Evolutionary conservation across 2,888 invertebrate species (phyloP), one percentile per base, ranked within the genome.

Genomic region (Hirtodrosophila confusa): DNA sequence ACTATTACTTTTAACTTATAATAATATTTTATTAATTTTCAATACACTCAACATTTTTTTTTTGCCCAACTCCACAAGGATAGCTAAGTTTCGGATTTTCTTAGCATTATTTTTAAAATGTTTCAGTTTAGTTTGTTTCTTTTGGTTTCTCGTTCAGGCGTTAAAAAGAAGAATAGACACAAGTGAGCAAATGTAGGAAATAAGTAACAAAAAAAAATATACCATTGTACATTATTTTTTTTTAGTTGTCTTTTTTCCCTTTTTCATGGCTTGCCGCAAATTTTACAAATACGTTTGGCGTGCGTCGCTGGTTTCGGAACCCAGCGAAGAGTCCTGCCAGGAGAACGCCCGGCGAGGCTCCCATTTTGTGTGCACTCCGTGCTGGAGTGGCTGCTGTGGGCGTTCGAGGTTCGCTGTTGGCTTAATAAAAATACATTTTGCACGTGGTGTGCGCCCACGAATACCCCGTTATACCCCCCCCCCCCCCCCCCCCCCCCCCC

Each of bases 391-490:
- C 69, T 65, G 49, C 53, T 53, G 47, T 54, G 49, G 65, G 58
- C 62, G 74, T 36, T 29, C 1, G 11, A 24, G 17, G 35, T 41
- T 49, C 11, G 17, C 39, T 40, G 63, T 60, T 86, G 67, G 75
- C 73, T 86, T 86, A 88, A 87, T 88, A 85, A 85, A 85, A 85
- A 86, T 86, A 85, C 88, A 86, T 83, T 79, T 80, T 80, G 78
- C 83, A 88, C 86, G 80, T 85, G 75, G 67, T 69, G 44, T 58
- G 63, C 35, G 33, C 12, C 23, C 12, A 17, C 10, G 3, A 33
- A 7, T 10, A 9, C 10, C 23, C 41, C 49, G 7, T 24, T 11
- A n/a, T n/a, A n/a, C n/a, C n/a, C n/a, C n/a, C n/a, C n/a, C n/a
- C n/a, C n/a, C n/a, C n/a, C n/a, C n/a, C n/a, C n/a, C n/a, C n/a